Conservation (phyloP, 2,888 invertebrate genomes). For the Scaptomyza cyrtandrae region DNA sequence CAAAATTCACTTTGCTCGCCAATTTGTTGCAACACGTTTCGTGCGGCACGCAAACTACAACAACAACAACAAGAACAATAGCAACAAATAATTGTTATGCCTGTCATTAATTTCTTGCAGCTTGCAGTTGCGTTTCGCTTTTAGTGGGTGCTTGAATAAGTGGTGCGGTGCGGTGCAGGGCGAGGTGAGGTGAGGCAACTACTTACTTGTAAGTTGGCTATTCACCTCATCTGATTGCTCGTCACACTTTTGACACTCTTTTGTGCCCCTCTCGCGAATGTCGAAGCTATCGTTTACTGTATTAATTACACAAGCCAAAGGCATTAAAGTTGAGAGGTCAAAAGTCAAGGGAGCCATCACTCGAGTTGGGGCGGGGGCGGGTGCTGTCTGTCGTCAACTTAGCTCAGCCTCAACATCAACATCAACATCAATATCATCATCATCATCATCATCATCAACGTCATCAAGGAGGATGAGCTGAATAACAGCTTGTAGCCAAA, state of each 20-base stretch:
- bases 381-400: slow-evolving; percentile 16
- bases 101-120: slow-evolving; percentile 70
- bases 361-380: background rate
- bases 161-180: no score
- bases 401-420: background rate
- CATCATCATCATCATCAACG: no score
- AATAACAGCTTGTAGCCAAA: slow-evolving; percentile 26
- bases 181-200: no score
- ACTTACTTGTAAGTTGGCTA: no score
- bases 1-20: slow-evolving; percentile 40
- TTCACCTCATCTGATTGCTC: background rate
- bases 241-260: background rate
- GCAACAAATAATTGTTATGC: slow-evolving; percentile 43
- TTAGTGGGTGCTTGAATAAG: no score
- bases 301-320: slow-evolving; percentile 48
- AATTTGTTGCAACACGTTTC: slow-evolving; percentile 26
- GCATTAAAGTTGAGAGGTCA: slow-evolving; percentile 11
- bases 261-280: background rate
- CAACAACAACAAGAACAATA: no score
- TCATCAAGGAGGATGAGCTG: background rate
- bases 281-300: slow-evolving; percentile 22
- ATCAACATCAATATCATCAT: background rate
- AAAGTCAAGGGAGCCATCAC: background rate
- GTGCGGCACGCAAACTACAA: slow-evolving; percentile 49
- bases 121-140: slow-evolving; percentile 34